Evolutionary conservation across 2,888 invertebrate genomes (phyloP), one percentile per base, ranked within the genome.

Genomic region (Sphaerophoria taeniata): DNA sequence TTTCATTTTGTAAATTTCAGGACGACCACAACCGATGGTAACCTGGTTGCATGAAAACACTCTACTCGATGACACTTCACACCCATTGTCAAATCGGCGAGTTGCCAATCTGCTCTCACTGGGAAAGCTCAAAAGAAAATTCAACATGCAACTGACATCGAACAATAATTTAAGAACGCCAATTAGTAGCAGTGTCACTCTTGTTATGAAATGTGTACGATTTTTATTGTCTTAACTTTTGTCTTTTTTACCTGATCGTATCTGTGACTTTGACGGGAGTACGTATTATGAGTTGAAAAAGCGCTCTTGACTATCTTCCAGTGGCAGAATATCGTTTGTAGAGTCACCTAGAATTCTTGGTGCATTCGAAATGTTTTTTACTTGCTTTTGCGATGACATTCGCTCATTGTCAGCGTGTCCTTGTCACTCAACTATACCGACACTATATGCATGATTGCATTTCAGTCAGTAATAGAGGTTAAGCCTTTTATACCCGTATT

Each of bases 161-260:
- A 96, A 96, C 92, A 96, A 95, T 91, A 94, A 95, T 88, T 92
- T 94, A 89, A 94, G 95, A 56, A 91, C 93, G 72, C 95, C 96
- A 73, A 93, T 95, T 87, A 93, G 94, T 83, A 94, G 94, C 87
- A 94, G 95, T 81, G 94, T 96, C 87, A 93, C 94, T 58, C 92
- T 96, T 87, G 95, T 95, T 90, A 94, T 95, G 94, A 94, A 94
- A 89, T 92, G 95, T 95, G 95, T 94, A 87, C 72, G 56, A 16
- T 73, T 81, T 14, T 65, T 65, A 14, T 63, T 43, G 24, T 16
- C 24, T 5, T 24, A 24, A 3, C 39, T 71, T 12, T 6, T 47
- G 34, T 36, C 36, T 14, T 33, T n/a, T 72, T 33, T 58, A 53
- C n/a, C 3, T 36, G 7, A 16, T 43, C 49, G 43, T 14, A 31